A percentile compares a stretch with the other conserved stretches of the same genome.
Evolutionary conservation across 2,888 invertebrate species (phyloP).

Genomic region (Diabrotica balteata): DNA sequence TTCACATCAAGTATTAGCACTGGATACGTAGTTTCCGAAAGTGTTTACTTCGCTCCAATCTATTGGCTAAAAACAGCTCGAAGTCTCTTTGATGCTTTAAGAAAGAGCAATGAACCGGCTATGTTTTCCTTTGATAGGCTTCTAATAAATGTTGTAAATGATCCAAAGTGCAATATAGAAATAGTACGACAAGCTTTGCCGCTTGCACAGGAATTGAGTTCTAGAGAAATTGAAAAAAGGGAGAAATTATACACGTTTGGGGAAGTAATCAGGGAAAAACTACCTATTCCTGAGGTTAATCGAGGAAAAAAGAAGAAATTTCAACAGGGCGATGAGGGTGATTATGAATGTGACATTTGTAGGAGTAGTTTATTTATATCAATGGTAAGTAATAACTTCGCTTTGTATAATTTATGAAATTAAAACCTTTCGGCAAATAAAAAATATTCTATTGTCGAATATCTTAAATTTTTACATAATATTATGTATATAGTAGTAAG

Average conservation of each 20-base stretch:
- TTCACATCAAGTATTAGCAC: constrained; percentile 89
- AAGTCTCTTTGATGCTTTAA: constrained; percentile 78
- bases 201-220: constrained; percentile 66
- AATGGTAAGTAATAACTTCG: constrained; percentile 65
- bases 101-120: constrained; percentile 85
- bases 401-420: no score
- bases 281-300: constrained; percentile 65
- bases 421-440: no score
- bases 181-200: constrained; percentile 66
- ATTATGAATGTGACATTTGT: constrained; percentile 85
- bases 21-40: constrained; percentile 89
- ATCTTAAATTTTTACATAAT: no score
- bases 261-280: constrained; percentile 69
- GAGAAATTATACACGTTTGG: constrained; percentile 70
- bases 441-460: no score
- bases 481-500: no score
- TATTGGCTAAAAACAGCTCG: constrained; percentile 80
- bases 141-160: constrained; percentile 76
- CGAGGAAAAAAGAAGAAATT: constrained; percentile 62
- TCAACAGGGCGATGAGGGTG: constrained; percentile 66
- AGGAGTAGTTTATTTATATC: constrained; percentile 84
- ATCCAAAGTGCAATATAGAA: constrained; percentile 57
- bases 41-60: constrained; percentile 87
- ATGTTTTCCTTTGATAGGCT: constrained; percentile 88
- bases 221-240: constrained; percentile 71